Base-by-base conservation (phyloP, 2,888 invertebrate species). In the Drosophila colorata region DNA sequence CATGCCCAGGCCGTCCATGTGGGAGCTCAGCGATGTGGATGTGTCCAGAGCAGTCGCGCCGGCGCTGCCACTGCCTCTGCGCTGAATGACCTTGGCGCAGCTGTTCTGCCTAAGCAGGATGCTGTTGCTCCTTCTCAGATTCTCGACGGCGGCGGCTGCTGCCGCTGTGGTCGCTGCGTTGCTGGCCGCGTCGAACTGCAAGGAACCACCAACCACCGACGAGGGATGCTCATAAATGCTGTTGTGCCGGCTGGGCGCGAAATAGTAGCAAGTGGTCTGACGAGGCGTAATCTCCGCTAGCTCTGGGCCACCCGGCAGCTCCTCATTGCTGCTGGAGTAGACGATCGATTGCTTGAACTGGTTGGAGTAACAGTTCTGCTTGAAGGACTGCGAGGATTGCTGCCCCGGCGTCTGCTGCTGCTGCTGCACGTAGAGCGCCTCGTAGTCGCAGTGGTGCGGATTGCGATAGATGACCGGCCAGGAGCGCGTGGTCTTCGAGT, bases 381-480 rank as follows among this genome's bases (percentile, higher is more conserved):
- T 91, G 56, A 91, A 91, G 9, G 83, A 81, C 38, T 86, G 87
- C 41, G 80, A 69, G 1, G 64, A 52, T 25, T 43, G 74, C 14
- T 44, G 60, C 1, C 46, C 18, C 8, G 47, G 60, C 18, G 47
- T 46, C 14, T 49, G 69, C 14, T 49, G 57, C 20, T 55, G 79
- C 37, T 83, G 87, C 43, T 90, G 87, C 35, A 90, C 90, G 78
- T 91, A 92, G 8, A 92, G 82, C 7, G 91, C 90, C 75, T 92
- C 92, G 89, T 92, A 92, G 78, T 92, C 92, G 80, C 91, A 92
- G 67, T 91, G 91, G 69, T 92, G 91, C 0, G 91, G 91, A 87
- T 92, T 92, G 44, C 92, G 89, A 76, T 92, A 92, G 55, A 92
- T 92, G n/a, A 92, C 92, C 0, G 92, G 92, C 92, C 92, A 92